Base-by-base conservation (phyloP, 2,888 invertebrate genomes). In the Drosophila crucigera region DNA sequence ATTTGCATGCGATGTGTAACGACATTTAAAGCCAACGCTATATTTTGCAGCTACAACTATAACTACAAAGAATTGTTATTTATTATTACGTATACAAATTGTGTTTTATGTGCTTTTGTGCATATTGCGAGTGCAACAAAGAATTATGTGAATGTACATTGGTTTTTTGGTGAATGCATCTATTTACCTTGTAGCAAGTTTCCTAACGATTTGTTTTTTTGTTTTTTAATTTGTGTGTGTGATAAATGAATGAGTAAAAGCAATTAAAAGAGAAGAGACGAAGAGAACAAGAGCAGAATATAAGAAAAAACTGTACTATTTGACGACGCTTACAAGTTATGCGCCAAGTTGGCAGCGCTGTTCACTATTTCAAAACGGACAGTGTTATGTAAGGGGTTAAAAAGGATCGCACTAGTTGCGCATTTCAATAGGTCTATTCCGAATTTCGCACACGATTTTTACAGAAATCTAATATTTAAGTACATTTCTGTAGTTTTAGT, bases 171-270 rank as follows among this genome's bases (percentile, higher is more conserved):
- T 75, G 74, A 74, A 66, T 80, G 72, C 72, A 70, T 61, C 76
- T 88, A 89, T 88, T 94, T 94, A 95, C 95, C 95, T 95, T 95
- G 95, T 93, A 95, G 94, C 85, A 95, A 93, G 93, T 95, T 94
- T 94, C 94, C 95, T 95, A 92, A 90, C 80, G 74, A 55, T 56
- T 63, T 66, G 39, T 56, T 37, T 30, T 65, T 54, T 33, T 30
- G 63, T 37, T 30, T 65, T 71, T 64, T 62, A 53, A 66, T 72
- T 53, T 68, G 63, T 58, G 73, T 56, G 66, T 56, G 66, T 68
- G 59, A 41, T 55, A 39, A 55, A 74, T 73, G 75, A 53, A 68
- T 90, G 73, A 73, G 66, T 73, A 49, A 73, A 76, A 76, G 76
- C 80, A 69, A 67, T 80, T 80, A 58, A 82, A 77, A 80, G 85